These are phyloP conservation scores for Aplysina aerophoba DNA, from an alignment of 37 sponge, comb jelly and placozoan species.

Conservation along the genomic window DNA sequence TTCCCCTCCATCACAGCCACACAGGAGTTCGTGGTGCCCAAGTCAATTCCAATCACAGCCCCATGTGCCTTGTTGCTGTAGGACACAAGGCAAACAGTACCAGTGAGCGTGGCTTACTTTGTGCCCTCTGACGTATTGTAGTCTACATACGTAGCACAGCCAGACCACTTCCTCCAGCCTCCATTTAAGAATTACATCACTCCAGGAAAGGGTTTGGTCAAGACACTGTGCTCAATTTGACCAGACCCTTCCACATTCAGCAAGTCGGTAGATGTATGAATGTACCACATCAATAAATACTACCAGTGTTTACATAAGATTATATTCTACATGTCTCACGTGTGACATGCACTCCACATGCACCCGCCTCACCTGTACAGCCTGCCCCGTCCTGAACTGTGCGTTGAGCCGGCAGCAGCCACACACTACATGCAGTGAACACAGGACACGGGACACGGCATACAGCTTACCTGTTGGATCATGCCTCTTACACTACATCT, in stretches of 20 bases:
- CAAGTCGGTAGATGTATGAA: too few species aligned
- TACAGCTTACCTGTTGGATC: too few species aligned
- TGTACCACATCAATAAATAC: too few species aligned
- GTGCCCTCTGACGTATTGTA: background rate
- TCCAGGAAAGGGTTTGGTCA: too few species aligned
- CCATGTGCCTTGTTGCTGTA: conserved; percentile 75
- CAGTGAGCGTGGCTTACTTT: background rate
- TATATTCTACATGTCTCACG: background rate
- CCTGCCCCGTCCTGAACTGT: background rate
- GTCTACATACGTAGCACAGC: conserved; percentile 5
- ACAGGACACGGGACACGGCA: too few species aligned
- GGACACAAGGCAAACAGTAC: background rate
- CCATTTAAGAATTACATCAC: too few species aligned
- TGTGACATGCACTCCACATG: conserved; percentile 9
- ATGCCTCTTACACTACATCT: too few species aligned
- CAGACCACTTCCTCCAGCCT: background rate
- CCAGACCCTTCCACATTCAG: too few species aligned
- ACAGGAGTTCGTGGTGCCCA: conserved; percentile 99
- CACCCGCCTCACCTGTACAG: background rate
- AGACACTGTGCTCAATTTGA: too few species aligned
- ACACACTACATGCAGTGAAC: conserved; percentile 3
- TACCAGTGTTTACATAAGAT: background rate
- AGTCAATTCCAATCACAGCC: conserved; percentile 93
- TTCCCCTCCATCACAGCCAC: conserved; percentile 99
- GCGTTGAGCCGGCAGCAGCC: background rate